Evolutionary conservation across 2,888 invertebrate species (phyloP).

Genomic region (Amiota mariae): DNA sequence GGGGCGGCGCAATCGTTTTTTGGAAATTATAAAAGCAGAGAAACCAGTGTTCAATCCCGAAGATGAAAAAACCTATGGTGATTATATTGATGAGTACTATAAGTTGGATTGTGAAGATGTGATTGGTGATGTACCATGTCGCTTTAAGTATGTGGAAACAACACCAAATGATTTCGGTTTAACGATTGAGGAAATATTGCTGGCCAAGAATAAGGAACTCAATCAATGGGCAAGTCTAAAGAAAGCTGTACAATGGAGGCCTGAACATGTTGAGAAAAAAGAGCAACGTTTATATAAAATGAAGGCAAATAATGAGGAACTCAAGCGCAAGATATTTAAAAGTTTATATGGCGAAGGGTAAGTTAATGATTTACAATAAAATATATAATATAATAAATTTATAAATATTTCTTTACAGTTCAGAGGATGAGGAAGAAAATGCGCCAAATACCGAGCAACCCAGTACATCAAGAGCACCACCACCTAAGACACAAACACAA

Average conservation of each 20-base stretch:
- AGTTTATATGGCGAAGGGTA: constrained; percentile 79
- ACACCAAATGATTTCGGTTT: constrained; percentile 94
- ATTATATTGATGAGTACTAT: constrained; percentile 96
- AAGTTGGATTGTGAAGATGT: constrained; percentile 96
- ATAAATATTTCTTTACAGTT: constrained; percentile 51
- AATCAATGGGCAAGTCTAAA: constrained; percentile 97
- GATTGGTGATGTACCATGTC: constrained; percentile 90
- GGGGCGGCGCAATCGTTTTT: constrained; percentile 83
- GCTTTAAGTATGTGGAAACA: constrained; percentile 94
- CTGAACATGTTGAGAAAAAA: constrained; percentile 84
- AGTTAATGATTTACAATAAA: constrained; percentile 33
- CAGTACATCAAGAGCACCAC: too few relatives aligned
- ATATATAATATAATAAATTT: background rate
- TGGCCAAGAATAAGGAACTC: constrained; percentile 92
- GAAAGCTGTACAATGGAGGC: constrained; percentile 85
- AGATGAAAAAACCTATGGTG: constrained; percentile 82
- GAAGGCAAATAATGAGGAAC: constrained; percentile 81
- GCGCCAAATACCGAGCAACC: background rate
- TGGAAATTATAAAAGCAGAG: constrained; percentile 80
- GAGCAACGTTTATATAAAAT: constrained; percentile 85
- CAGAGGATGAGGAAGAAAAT: constrained; percentile 66
- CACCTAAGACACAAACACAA: too few relatives aligned
- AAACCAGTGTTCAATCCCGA: constrained; percentile 91
- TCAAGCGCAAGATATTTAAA: constrained; percentile 86
- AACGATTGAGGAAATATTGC: constrained; percentile 91